Evolutionary conservation across 2,113 vertebrate species (phyloP).

Genomic region (Prolemur simus): DNA sequence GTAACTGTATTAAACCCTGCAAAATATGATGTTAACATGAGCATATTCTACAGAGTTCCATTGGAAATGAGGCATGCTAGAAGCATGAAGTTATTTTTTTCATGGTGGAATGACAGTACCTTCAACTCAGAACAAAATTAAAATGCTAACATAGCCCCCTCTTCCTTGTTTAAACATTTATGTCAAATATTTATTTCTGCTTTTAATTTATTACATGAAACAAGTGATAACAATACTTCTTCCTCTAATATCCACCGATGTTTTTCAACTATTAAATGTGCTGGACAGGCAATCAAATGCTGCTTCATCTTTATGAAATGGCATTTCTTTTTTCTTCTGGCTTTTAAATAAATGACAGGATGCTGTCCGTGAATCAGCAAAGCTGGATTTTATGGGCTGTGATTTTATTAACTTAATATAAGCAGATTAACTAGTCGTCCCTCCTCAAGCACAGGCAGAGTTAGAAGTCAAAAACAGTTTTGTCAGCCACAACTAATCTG

Average conservation of each 20-base stretch:
- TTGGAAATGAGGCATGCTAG: neutral
- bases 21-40: neutral
- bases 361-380: neutral
- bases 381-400: neutral
- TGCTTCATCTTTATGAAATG: neutral
- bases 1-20: neutral
- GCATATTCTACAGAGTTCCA: neutral
- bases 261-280: slow-evolving; percentile 40
- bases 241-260: neutral
- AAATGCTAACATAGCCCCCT: neutral
- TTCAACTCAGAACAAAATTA: slow-evolving; percentile 39
- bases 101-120: neutral
- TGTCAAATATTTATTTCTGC: slow-evolving; percentile 14
- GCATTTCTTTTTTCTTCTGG: neutral
- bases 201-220: slow-evolving; percentile 37
- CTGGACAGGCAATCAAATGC: slow-evolving; percentile 44
- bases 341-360: neutral
- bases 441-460: neutral
- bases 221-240: neutral
- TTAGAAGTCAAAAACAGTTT: neutral
- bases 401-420: neutral
- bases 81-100: neutral
- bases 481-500: neutral
- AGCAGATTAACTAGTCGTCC: neutral
- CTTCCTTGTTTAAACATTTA: slow-evolving; percentile 1